phyloP scores from a whole-genome alignment of 1,140 invertebrate species.

The Drosophila kurseongensis region DNA sequence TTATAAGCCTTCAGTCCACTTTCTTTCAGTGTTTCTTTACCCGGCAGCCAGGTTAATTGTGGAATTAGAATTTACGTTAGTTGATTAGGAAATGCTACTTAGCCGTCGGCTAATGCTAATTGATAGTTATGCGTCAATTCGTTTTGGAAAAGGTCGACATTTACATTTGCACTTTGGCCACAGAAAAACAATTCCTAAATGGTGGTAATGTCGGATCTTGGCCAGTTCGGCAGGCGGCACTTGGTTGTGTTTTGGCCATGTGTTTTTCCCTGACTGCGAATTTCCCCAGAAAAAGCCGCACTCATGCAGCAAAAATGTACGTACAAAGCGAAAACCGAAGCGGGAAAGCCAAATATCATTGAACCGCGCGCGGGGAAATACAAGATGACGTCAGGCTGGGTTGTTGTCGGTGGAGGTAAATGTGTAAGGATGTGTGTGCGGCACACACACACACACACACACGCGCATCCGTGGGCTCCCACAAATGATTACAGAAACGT shows the following conservation, averaged over 20 bases:
- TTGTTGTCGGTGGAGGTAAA: conserved; percentile 32
- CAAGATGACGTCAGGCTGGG: conserved; percentile 80
- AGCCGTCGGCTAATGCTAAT: conserved; percentile 61
- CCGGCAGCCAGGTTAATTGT: conserved; percentile 26
- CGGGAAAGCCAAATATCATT: conserved; percentile 68
- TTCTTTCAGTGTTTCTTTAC: not conserved
- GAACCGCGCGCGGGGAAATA: conserved; percentile 60
- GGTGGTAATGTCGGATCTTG: conserved; percentile 13
- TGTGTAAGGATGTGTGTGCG: conserved; percentile 37
- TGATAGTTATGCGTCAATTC: conserved; percentile 52
- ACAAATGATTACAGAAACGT: conserved; percentile 70
- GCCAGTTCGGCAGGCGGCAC: conserved; percentile 13
- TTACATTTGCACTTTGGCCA: conserved; percentile 43
- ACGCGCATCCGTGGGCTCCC: conserved; percentile 2
- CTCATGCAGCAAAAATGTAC: conserved; percentile 76
- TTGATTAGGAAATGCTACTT: conserved; percentile 71
- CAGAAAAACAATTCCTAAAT: conserved; percentile 10
- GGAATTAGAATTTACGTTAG: conserved; percentile 50
- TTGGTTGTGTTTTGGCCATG: conserved; percentile 23
- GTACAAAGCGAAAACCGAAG: conserved; percentile 17
- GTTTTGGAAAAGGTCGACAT: conserved; percentile 36
- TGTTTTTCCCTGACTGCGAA: conserved; percentile 54
- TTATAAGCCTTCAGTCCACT: too few relatives aligned
- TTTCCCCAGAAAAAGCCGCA: conserved; percentile 72
- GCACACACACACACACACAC: conserved; percentile 11